Conservation (phyloP, 92 coral and sea anemone genomes). For the Metridium senile region DNA sequence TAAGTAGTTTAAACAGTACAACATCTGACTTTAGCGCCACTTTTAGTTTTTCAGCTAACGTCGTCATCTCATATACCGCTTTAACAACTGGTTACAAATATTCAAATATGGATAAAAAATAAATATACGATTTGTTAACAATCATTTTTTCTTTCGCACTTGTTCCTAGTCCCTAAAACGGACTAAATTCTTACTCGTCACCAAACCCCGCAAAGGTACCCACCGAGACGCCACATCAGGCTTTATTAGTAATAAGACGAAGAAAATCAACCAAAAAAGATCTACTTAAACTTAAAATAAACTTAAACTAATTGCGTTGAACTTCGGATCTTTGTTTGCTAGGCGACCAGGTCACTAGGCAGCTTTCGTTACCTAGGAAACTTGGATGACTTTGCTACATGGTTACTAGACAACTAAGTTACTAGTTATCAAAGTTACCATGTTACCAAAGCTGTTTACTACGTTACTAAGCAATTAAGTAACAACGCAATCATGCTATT, state of each 20-base stretch:
- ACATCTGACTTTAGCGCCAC: conserved; percentile 62
- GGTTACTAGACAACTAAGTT: not conserved
- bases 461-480: too few species aligned
- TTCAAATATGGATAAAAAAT: not conserved
- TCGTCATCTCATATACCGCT: conserved; percentile 52
- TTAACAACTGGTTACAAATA: not conserved
- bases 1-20: conserved; percentile 24
- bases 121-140: conserved; percentile 26
- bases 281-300: not conserved
- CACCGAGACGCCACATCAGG: conserved; percentile 39
- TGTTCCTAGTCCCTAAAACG: conserved; percentile 42
- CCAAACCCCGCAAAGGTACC: conserved; percentile 25
- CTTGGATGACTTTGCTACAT: not conserved
- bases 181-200: conserved; percentile 33
- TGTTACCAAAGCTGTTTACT: too few species aligned
- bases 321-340: not conserved
- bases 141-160: not conserved
- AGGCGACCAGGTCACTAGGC: not conserved
- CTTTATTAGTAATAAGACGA: not conserved
- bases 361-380: not conserved
- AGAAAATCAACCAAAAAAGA: not conserved
- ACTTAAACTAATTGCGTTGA: not conserved
- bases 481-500: not conserved
- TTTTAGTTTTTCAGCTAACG: conserved; percentile 44
- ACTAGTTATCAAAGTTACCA: too few species aligned